Evolutionary conservation across 2,888 invertebrate genomes (phyloP).

Genomic region (Disparrhopalites patrizii): DNA sequence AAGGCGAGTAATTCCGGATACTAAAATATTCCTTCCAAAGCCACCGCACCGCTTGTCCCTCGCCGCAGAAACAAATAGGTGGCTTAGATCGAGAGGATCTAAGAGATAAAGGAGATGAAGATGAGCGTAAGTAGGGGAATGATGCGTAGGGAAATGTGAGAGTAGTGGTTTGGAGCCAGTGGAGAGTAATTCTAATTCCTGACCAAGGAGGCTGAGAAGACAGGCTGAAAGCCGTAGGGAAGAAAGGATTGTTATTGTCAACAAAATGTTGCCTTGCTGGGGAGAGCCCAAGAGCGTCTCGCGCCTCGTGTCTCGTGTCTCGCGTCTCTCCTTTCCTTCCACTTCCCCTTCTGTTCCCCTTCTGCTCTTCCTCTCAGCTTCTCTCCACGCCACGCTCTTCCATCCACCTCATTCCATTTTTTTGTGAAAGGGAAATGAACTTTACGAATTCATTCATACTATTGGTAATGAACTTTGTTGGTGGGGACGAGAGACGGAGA

Average conservation of each 20-base stretch:
- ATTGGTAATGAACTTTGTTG: too few relatives aligned
- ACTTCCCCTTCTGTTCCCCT: not conserved
- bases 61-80: too few relatives aligned
- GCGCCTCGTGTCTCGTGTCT: not conserved
- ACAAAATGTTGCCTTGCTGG: not conserved
- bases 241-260: not conserved
- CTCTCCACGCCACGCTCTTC: not conserved
- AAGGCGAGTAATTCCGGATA: too few relatives aligned
- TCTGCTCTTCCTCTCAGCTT: not conserved
- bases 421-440: too few relatives aligned
- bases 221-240: not conserved
- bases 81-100: too few relatives aligned
- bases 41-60: too few relatives aligned
- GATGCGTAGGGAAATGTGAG: not conserved
- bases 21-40: too few relatives aligned
- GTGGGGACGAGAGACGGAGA: too few relatives aligned
- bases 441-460: too few relatives aligned
- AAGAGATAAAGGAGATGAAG: too few relatives aligned
- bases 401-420: too few relatives aligned
- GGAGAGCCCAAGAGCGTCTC: not conserved
- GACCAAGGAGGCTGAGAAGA: not conserved
- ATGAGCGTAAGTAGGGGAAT: not conserved
- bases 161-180: not conserved
- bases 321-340: not conserved
- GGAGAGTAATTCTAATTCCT: not conserved